A percentile compares a stretch with the other conserved stretches of the same genome.
Evolutionary conservation across 2,797 vertebrate species (phyloP).

Genomic region (Muraenolepis orangiensis): DNA sequence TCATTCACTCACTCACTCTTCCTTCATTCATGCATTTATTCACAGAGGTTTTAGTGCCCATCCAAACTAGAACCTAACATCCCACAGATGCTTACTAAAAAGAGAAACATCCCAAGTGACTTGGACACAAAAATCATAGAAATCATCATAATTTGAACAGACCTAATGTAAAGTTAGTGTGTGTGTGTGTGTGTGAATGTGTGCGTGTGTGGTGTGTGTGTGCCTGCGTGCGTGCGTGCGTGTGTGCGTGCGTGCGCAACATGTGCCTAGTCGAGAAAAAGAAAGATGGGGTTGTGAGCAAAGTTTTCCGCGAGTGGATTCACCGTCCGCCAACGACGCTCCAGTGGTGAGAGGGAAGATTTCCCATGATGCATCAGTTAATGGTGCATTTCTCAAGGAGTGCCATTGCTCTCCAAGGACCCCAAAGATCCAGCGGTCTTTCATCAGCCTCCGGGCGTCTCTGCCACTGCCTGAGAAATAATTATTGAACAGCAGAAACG

Average conservation of each 20-base stretch:
- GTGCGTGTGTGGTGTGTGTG: not conserved
- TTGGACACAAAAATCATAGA: no score
- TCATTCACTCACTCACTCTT: not conserved
- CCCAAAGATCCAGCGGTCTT: slow-evolving; percentile 54
- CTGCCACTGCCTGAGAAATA: slow-evolving; percentile 56
- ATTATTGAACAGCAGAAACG: slow-evolving; percentile 63
- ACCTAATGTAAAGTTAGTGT: no score
- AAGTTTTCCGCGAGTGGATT: slow-evolving; percentile 3
- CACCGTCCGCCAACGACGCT: slow-evolving; percentile 14
- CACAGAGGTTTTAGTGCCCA: not conserved
- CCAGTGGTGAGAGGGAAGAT: slow-evolving; percentile 35
- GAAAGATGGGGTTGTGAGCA: not conserved
- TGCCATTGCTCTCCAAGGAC: slow-evolving; percentile 41
- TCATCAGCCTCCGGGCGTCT: slow-evolving; percentile 60
- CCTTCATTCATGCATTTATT: not conserved
- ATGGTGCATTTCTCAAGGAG: slow-evolving; percentile 49
- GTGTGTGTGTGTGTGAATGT: no score
- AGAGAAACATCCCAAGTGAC: no score
- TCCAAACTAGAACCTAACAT: not conserved
- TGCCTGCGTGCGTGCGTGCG: not conserved
- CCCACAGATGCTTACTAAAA: no score
- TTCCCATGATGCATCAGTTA: slow-evolving; percentile 51
- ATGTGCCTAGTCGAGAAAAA: not conserved
- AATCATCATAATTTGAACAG: no score
- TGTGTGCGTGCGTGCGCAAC: not conserved